Evolutionary conservation across 2,888 invertebrate genomes (phyloP), one percentile per base, ranked within the genome.

Genomic region (Unio pictorum): DNA sequence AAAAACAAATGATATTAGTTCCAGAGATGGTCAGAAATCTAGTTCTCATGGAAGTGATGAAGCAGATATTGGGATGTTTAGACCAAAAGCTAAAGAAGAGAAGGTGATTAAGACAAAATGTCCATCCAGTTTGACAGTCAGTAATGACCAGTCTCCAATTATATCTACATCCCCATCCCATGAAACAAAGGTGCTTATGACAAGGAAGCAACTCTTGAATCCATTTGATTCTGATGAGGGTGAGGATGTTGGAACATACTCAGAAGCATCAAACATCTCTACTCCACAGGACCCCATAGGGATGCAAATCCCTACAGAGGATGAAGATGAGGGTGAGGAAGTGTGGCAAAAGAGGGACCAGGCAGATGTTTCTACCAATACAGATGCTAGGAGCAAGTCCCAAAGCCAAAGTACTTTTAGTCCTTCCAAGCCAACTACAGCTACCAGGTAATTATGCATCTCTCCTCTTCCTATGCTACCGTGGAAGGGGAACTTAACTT

Each of bases 151-250:
- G 69, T 57, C 62, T 72, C 73, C 55, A 71, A 68, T 57, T 73
- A 77, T 61, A 65, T 61, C 28, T 70, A 69, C 8, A 66, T 69
- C 17, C 20, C 58, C 17, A 69, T 62, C 67, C 34, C 28, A 57
- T 17, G 74, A 74, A 18, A 76, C 73, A 60, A 73, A 73, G 4
- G 55, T 54, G n/a, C 91, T 96, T 81, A 96, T 96, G 95, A 96
- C 96, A 0, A 93, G 95, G 78, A 93, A 95, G 68, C 95, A 96
- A 89, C 91, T 95, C 77, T 94, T 94, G 8, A 96, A 97, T 91
- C 96, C 96, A 0, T 96, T 96, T 90, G 96, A 95, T 64, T 96
- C 96, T 54, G 96, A 96, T 85, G 96, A 96, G 28, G 95, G 95
- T 71, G 92, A 91, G 62, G 94, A 95, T 20, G 68, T 61, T 62